A percentile compares a stretch with the other conserved stretches of the same genome.
Conservation (phyloP, 2,113 vertebrate genomes). For the Varanus komodoensis region DNA sequence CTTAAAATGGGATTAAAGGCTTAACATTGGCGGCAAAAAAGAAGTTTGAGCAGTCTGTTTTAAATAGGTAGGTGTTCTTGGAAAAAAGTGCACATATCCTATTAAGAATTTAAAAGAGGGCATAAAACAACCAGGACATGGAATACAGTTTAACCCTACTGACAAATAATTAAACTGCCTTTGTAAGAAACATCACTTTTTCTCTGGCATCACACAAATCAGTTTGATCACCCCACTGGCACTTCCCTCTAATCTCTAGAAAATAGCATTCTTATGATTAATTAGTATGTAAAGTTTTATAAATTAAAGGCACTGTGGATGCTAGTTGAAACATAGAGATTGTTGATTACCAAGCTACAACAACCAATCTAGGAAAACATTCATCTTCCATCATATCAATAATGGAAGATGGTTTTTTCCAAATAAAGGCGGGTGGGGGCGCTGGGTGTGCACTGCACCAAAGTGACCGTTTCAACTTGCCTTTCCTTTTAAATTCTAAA, state of each 20-base stretch:
- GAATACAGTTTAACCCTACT: neutral
- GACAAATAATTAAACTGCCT: constrained; percentile 36
- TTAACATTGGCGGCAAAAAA: constrained; percentile 41
- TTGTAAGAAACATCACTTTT: constrained; percentile 16
- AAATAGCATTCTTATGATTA: constrained; percentile 15
- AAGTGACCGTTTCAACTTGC: neutral
- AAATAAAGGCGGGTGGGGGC: neutral
- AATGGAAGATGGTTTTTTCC: neutral
- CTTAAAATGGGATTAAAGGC: constrained; percentile 56
- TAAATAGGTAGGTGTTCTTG: neutral
- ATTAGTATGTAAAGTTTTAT: constrained; percentile 19
- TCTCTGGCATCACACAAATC: constrained; percentile 16
- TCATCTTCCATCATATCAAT: neutral
- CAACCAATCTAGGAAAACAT: constrained; percentile 22
- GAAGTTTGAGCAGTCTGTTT: constrained; percentile 26
- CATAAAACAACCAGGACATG: constrained; percentile 11
- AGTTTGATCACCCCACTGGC: constrained; percentile 26
- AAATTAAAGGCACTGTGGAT: constrained; percentile 37
- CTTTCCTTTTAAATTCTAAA: constrained; percentile 11
- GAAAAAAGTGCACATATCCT: constrained; percentile 10
- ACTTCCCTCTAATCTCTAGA: constrained; percentile 5
- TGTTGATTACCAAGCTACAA: constrained; percentile 24
- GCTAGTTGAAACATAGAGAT: constrained; percentile 30
- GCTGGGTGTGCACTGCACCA: neutral
- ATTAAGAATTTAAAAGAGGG: constrained; percentile 40